Evolutionary conservation across 2,888 invertebrate genomes (phyloP), one percentile per base, ranked within the genome.

Genomic region (Esperia sulphurella): DNA sequence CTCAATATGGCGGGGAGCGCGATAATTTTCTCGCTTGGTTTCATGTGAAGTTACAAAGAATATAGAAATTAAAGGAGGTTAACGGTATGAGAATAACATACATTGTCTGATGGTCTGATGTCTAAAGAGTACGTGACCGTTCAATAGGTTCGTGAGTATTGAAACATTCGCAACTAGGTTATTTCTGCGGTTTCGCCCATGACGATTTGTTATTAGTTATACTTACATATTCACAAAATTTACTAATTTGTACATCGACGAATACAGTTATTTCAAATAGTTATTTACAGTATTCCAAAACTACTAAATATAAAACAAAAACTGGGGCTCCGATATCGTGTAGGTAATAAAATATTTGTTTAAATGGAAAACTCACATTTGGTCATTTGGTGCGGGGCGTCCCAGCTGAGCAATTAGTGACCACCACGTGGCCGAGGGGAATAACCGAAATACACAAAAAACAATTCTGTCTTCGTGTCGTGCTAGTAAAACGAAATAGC

Each of bases 361-460:
- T 71, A 75, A 83, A 79, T 82, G 78, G 79, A 77, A 79, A 79
- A 79, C 78, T 76, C 75, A 71, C 65, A 64, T 79, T 79, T 67
- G 69, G 72, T 71, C 65, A 64, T 79, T 79, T 67, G 69, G 72
- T 71, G 63, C 66, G 62, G 62, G 58, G 71, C 68, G 81, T 79
- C 83, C 78, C 88, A 89, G 88, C 88, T 89, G 88, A 82, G 85
- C 79, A 88, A 89, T 89, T 89, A 89, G 83, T 78, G 75, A 62
- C 71, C 75, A 76, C 79, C 79, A 83, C 85, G 86, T 85, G 85
- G 80, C 75, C 69, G 71, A 71, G 84, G 86, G 86, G 83, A 80
- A 76, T 70, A 78, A 75, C 76, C 78, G 74, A 54, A 21, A 66
- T 60, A 61, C 68, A 66, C 72, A 75, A 79, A 77, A 77, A 68